Evolutionary conservation across 2,888 invertebrate species (phyloP), one percentile per base, ranked within the genome.

Genomic region (Brachynemurus nebulosus): DNA sequence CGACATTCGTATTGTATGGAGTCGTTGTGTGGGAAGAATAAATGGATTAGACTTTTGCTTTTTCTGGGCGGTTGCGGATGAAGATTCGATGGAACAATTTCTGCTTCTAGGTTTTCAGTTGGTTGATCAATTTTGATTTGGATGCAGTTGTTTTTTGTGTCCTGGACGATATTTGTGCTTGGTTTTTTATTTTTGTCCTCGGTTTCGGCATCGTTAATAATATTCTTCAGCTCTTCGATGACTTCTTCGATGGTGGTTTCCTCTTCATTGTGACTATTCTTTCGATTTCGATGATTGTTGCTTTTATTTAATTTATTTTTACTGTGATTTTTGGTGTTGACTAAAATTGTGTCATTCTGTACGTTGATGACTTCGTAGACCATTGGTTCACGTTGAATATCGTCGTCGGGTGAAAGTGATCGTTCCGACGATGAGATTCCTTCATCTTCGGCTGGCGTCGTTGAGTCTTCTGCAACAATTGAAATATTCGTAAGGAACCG

Each of bases 191-290:
- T 64, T 45, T 70, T 70, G 44, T 71, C 69, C 61, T 81, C 78
- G 1, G 81, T 78, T 63, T 88, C 86, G 1, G 85, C 86, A 54
- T 86, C 83, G 57, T 83, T 86, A 1, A 86, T 85, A 48, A 89
- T 86, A 54, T 86, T 86, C 50, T 82, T 73, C 27, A 89, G 63
- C 60, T 88, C 86, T 61, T 86, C 86, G 56, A 89, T 86, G 2
- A 86, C 88, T 63, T 86, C 86, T 54, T 88, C 86, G 48, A 89
- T 86, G 2, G 86, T 86, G 0, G 85, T 82, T 63, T 85, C 83
- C 45, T 80, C 80, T 57, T 81, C 80, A 51, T 79, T 78, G 36
- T 77, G 76, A 37, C 20, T 18, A 21, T 17, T 20, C 6, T 37
- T 14, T 20, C 20, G 9, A 20, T 37, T 18, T 8, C 20, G 12